A percentile compares a stretch with the other conserved stretches of the same genome.
phyloP scores from a whole-genome alignment of 2,113 vertebrate genomes.

The Elgaria multicarinata region DNA sequence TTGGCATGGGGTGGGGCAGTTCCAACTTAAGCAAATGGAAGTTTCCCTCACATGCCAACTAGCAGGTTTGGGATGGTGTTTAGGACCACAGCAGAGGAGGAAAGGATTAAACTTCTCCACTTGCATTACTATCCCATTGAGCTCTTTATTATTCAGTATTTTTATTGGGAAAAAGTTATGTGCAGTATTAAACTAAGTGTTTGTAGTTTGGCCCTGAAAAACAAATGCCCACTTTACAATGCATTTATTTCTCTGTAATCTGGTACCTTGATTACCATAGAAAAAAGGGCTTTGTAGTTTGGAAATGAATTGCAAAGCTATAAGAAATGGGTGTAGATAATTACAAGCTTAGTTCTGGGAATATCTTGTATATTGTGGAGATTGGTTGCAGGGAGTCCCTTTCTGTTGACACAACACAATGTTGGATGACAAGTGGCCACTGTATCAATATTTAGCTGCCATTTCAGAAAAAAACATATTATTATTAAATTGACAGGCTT shows the following conservation, averaged over 20 bases:
- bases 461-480: neutral
- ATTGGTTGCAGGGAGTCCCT: neutral
- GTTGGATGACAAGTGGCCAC: neutral
- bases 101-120: too few species aligned
- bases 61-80: too few species aligned
- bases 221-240: neutral
- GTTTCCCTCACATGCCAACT: too few species aligned
- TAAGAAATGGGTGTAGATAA: neutral
- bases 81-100: too few species aligned
- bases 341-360: neutral
- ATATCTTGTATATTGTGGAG: neutral
- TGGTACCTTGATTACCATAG: neutral
- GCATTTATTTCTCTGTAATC: neutral
- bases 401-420: neutral
- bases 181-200: too few species aligned
- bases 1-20: too few species aligned
- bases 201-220: neutral
- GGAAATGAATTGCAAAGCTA: neutral
- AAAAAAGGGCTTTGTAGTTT: neutral
- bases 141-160: too few species aligned
- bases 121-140: too few species aligned
- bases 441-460: neutral
- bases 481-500: neutral
- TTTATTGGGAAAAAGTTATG: too few species aligned
- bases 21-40: too few species aligned